Percentiles rank a stretch among this genome's conserved stretches.
These are phyloP conservation scores for Sebastes diploproa DNA, from an alignment of 2,797 vertebrate genomes.

Conservation along the genomic window DNA sequence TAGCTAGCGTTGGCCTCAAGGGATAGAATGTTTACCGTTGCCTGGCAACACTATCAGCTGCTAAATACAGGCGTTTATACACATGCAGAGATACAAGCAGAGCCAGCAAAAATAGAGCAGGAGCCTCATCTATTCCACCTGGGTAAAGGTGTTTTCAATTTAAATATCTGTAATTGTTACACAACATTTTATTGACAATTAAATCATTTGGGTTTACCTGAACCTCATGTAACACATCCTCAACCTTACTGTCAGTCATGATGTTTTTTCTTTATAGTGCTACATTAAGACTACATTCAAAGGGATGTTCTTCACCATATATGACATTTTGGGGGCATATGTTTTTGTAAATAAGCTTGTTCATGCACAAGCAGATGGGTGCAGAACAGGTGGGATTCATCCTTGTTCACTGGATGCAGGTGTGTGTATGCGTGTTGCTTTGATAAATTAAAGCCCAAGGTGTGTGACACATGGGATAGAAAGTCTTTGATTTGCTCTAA, in stretches of 20 bases:
- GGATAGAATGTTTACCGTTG: too few relatives aligned
- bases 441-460: background rate
- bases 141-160: too few relatives aligned
- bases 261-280: background rate
- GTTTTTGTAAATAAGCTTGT: background rate
- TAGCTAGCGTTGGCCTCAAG: too few relatives aligned
- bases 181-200: background rate
- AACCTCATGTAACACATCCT: background rate
- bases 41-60: too few relatives aligned
- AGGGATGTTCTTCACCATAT: background rate
- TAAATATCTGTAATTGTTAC: background rate
- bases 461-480: background rate
- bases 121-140: background rate
- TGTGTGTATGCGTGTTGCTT: background rate
- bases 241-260: background rate
- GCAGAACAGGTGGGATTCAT: background rate
- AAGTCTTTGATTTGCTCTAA: background rate
- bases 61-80: fast-evolving
- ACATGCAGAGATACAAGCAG: background rate
- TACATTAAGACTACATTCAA: background rate
- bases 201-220: background rate
- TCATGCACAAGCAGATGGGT: background rate
- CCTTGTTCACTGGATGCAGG: background rate
- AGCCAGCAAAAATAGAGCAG: background rate
- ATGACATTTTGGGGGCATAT: background rate